phyloP scores from a whole-genome alignment of 2,113 vertebrate species.

The Salvelinus namaycush region DNA sequence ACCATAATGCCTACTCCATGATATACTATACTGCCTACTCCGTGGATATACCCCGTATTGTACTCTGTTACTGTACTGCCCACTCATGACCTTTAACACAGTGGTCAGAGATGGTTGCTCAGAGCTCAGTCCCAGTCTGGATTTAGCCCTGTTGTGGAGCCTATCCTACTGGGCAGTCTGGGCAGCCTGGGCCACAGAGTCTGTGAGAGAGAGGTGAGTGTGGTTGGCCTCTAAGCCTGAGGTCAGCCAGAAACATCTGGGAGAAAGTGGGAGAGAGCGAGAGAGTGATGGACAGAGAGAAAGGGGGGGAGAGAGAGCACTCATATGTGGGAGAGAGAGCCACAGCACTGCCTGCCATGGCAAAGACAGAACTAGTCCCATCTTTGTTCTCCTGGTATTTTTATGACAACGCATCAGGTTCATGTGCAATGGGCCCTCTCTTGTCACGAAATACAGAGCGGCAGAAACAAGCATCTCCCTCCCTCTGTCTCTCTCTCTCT shows the following conservation, averaged over 20 bases:
- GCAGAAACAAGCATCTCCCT: neutral
- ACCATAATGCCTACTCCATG: no score
- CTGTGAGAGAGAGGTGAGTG: conserved; percentile 51
- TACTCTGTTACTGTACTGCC: neutral
- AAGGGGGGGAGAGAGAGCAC: neutral
- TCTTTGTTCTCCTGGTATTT: conserved; percentile 52
- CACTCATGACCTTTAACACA: neutral
- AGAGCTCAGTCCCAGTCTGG: conserved; percentile 15
- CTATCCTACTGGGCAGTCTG: neutral
- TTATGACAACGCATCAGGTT: conserved; percentile 43
- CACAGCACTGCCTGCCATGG: conserved; percentile 49
- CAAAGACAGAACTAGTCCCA: conserved; percentile 24
- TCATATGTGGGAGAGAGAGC: conserved; percentile 27
- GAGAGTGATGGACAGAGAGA: conserved; percentile 14
- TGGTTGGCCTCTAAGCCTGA: conserved; percentile 37
- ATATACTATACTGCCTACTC: no score
- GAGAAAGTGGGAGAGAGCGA: conserved; percentile 15
- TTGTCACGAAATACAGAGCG: neutral
- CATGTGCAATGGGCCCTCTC: conserved; percentile 19
- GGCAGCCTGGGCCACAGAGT: conserved; percentile 40
- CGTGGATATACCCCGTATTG: neutral
- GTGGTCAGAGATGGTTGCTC: conserved; percentile 16
- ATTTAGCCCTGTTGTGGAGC: conserved; percentile 38
- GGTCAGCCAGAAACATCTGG: conserved; percentile 43
- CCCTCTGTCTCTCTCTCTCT: neutral